phyloP scores from a whole-genome alignment of 92 coral and sea anemone species.

The Phymanthus crucifer region DNA sequence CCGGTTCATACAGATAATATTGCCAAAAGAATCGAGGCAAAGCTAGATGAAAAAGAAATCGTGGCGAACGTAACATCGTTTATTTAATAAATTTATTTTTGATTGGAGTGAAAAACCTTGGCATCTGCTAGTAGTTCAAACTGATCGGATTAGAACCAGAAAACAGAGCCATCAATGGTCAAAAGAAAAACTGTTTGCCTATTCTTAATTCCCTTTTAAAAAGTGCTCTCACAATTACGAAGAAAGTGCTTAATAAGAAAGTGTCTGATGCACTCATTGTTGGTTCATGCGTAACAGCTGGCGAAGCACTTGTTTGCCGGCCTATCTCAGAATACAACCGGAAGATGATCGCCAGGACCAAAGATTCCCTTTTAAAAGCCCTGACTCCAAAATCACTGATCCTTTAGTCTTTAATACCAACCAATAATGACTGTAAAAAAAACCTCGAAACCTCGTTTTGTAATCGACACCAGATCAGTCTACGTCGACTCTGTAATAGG shows the following conservation, averaged over 20 bases:
- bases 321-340: slow-evolving; percentile 5
- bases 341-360: neutral
- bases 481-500: slow-evolving; percentile 23
- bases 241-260: slow-evolving; percentile 30
- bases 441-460: slow-evolving; percentile 5
- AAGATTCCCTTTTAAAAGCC: neutral
- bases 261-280: slow-evolving; percentile 18
- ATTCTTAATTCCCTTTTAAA: slow-evolving; percentile 34
- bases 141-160: slow-evolving; percentile 24
- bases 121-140: slow-evolving; percentile 11
- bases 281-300: slow-evolving; percentile 30
- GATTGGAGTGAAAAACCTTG: neutral
- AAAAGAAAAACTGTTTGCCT: slow-evolving; percentile 24
- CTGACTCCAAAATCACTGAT: neutral
- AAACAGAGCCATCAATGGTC: slow-evolving; percentile 18
- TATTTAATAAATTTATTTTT: neutral
- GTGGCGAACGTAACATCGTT: neutral
- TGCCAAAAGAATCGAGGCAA: neutral
- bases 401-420: slow-evolving; percentile 1
- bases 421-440: neutral
- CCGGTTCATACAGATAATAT: neutral
- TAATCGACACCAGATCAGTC: slow-evolving; percentile 9
- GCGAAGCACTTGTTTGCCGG: slow-evolving; percentile 17
- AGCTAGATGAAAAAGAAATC: neutral
- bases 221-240: slow-evolving; percentile 27